Base-by-base conservation (phyloP, 2,797 vertebrate species). In the Mormyrops attenuatus region DNA sequence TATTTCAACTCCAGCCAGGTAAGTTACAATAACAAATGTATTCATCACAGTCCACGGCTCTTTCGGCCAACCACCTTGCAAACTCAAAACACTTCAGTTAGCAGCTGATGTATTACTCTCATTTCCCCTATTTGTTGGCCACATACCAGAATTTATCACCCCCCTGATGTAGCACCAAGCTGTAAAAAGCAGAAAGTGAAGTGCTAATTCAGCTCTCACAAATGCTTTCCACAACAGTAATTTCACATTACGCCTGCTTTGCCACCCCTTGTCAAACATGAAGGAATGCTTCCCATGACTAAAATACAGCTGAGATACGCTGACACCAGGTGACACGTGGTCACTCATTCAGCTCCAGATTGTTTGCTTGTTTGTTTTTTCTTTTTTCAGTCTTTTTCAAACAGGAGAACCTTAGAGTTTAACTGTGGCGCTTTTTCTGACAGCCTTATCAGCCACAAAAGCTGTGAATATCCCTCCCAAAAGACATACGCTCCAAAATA, bases 1-100 rank as follows among this genome's bases (percentile, higher is more conserved):
- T 87, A 69, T 87, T 89, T 87, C 89, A 73, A 2, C 49, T 49
- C 22, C 17, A 47, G 85, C 47, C 57, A 87, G 85, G 60, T 66
- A 73, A 44, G 82, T 73, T 73, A 89, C 85, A 87, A 87, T 86
- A 87, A 73, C 89, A 77, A 87, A 73, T 44, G 15, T 77, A 89
- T 89, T 87, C 30, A 73, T 87, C 60, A 87, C 26, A 49, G 13
- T 73, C 26, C 85, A 41, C 4, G 34, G 60, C 60, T 66, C 82
- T 55, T 73, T 87, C 34, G 26, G 89, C 80, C 26, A 47, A 77
- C 89, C 44, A 38, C 89, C 44, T 69, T 73, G 30, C 89, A 53
- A 87, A 87, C 89, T 73, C 49, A 87, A 77, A 87, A 87, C 89
- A 41, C 84, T 89, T 89, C 89, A 73, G 89, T 89, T 89, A 77